phyloP scores from a whole-genome alignment of 2,113 vertebrate genomes.

The Uria aalge region DNA sequence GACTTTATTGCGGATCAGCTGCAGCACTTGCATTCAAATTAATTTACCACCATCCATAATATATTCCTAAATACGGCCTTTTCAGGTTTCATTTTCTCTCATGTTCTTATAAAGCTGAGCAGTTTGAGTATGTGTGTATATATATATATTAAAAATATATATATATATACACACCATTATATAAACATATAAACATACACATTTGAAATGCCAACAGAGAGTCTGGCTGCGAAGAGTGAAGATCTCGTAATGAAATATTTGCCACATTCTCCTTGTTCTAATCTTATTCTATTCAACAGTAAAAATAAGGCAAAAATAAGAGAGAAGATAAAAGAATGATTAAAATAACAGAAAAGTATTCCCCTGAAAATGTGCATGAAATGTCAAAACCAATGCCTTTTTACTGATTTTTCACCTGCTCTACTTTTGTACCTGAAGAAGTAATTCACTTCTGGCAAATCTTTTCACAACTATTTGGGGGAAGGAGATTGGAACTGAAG shows the following conservation, averaged over 20 bases:
- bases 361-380: not conserved
- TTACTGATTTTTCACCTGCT: not conserved
- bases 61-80: not conserved
- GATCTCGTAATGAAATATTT: not conserved
- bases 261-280: not conserved
- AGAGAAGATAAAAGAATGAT: not conserved
- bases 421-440: not conserved
- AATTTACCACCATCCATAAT: not conserved
- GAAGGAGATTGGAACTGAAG: not conserved
- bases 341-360: not conserved
- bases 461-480: not conserved
- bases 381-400: not conserved
- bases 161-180: not conserved
- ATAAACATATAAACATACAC: not conserved
- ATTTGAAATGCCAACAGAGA: not conserved
- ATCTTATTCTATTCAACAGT: not conserved
- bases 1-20: not conserved
- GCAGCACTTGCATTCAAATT: not conserved
- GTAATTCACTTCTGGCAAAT: not conserved
- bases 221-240: not conserved
- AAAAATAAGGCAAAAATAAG: not conserved
- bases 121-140: not conserved
- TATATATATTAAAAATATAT: not conserved
- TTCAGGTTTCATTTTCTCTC: not conserved
- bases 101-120: not conserved